phyloP scores from a whole-genome alignment of 2,797 vertebrate genomes.

The Myotis vivesi region DNA sequence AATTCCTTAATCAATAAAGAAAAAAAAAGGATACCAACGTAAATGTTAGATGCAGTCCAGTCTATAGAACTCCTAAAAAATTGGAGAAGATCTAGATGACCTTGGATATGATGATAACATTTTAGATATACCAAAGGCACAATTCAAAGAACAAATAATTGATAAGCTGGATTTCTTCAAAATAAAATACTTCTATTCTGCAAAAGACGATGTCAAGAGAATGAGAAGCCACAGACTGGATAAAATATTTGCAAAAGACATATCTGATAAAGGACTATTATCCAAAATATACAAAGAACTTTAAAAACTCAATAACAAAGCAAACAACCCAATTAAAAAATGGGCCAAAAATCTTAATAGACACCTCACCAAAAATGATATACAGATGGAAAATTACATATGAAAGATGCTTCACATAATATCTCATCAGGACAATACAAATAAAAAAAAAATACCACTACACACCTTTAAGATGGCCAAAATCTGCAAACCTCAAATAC shows the following conservation, averaged over 20 bases:
- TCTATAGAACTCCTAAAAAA: background rate
- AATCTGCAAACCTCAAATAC: background rate
- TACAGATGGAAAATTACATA: background rate
- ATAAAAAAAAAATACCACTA: background rate
- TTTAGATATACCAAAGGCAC: background rate
- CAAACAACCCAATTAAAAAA: background rate
- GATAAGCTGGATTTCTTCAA: background rate
- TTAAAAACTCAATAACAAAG: background rate
- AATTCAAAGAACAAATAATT: background rate
- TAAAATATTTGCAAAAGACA: background rate
- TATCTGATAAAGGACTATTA: background rate
- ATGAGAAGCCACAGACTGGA: background rate
- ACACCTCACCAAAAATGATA: background rate
- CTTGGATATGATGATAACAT: background rate
- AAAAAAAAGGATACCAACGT: background rate
- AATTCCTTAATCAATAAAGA: too few species aligned
- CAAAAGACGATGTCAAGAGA: background rate
- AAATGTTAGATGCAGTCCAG: background rate
- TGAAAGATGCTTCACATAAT: background rate
- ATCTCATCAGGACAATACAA: background rate
- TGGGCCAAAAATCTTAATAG: background rate
- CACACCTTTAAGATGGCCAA: background rate
- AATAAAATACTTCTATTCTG: background rate
- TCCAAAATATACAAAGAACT: too few species aligned
- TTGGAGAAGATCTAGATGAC: background rate